Conservation (phyloP, 1,140 invertebrate genomes). For the Caerostris darwini region DNA sequence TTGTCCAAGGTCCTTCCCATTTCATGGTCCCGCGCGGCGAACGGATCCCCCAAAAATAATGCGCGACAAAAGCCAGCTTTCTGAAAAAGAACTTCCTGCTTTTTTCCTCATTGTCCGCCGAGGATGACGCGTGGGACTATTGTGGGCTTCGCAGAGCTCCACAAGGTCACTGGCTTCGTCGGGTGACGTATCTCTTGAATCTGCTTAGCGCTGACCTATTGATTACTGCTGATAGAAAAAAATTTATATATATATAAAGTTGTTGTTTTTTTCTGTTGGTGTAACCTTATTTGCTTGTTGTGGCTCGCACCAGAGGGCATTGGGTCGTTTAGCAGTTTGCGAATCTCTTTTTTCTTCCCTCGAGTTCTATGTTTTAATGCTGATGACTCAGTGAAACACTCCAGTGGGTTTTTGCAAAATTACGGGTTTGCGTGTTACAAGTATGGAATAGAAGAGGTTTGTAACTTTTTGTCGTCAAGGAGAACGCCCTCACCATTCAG, state of each 20-base stretch:
- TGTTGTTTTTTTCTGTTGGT: neutral
- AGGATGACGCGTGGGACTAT: slow-evolving; percentile 1
- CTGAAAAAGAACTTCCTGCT: slow-evolving; percentile 16
- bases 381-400: neutral
- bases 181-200: neutral
- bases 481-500: neutral
- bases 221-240: neutral
- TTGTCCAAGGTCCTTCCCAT: neutral
- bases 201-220: neutral
- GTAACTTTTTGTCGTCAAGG: neutral
- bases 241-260: neutral
- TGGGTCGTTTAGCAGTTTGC: slow-evolving; percentile 34
- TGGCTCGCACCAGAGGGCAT: neutral
- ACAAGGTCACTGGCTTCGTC: slow-evolving; percentile 16
- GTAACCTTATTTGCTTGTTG: slow-evolving; percentile 57
- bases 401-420: neutral
- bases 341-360: neutral
- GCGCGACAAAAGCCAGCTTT: neutral
- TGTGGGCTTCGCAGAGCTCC: neutral
- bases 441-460: neutral
- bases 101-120: neutral
- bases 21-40: neutral
- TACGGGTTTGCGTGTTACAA: neutral
- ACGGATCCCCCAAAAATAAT: neutral
- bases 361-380: neutral